phyloP scores from a whole-genome alignment of 2,113 vertebrate species.

The Lichenostomus cassidix region DNA sequence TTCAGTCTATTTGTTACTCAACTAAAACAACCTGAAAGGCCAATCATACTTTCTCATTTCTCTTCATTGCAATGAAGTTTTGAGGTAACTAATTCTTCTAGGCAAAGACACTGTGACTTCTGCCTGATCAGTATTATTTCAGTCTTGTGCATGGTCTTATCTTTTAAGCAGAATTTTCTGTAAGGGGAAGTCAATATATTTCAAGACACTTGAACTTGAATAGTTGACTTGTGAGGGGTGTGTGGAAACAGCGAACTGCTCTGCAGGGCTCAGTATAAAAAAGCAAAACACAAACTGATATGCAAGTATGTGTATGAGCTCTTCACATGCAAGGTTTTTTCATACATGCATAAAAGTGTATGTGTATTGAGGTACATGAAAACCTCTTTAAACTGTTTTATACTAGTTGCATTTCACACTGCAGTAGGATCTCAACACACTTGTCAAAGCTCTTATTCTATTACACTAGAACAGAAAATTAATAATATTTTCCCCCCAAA shows the following conservation, averaged over 20 bases:
- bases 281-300: not conserved
- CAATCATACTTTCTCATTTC: not conserved
- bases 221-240: not conserved
- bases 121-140: not conserved
- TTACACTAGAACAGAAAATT: not conserved
- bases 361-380: not conserved
- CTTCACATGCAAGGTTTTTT: not conserved
- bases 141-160: not conserved
- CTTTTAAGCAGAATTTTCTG: not conserved
- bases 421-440: not conserved
- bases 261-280: not conserved
- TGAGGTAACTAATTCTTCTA: constrained; percentile 16
- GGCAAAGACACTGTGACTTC: not conserved
- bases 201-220: not conserved
- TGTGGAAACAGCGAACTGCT: not conserved
- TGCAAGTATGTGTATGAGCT: not conserved
- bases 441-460: not conserved
- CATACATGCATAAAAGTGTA: not conserved
- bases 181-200: not conserved
- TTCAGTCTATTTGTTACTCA: not conserved
- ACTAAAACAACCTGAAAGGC: constrained; percentile 23
- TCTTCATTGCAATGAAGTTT: not conserved
- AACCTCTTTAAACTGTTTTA: not conserved
- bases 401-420: not conserved
- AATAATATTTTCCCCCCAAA: not conserved